These are phyloP conservation scores for Tuta absoluta DNA, from an alignment of 2,888 invertebrate genomes.

Conservation along the genomic window DNA sequence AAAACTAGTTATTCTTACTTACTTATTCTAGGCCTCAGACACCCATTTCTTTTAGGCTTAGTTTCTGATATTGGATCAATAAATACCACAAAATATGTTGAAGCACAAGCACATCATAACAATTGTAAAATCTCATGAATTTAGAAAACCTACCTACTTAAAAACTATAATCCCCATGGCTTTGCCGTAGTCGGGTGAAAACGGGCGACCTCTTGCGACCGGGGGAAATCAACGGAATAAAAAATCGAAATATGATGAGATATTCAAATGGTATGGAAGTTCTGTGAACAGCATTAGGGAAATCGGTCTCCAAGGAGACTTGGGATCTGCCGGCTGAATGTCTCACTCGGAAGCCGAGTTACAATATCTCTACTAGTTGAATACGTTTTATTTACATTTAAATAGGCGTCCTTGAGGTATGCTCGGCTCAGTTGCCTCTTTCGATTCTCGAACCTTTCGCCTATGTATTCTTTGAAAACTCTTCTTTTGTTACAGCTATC, in stretches of 20 bases:
- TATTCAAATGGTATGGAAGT: slow-evolving; percentile 67
- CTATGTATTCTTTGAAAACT: not conserved
- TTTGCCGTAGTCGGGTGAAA: not conserved
- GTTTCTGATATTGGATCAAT: no score
- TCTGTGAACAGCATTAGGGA: slow-evolving; percentile 62
- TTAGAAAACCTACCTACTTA: no score
- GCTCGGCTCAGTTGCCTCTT: not conserved
- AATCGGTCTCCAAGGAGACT: slow-evolving; percentile 52
- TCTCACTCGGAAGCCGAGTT: slow-evolving; percentile 27
- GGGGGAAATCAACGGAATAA: slow-evolving; percentile 45
- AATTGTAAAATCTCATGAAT: no score
- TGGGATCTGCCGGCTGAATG: slow-evolving; percentile 32
- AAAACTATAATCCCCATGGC: no score
- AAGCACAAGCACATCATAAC: no score
- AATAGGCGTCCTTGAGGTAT: slow-evolving; percentile 35
- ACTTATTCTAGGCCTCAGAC: no score
- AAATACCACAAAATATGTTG: no score
- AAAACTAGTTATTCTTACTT: no score
- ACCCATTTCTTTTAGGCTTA: no score
- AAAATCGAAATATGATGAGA: slow-evolving; percentile 61
- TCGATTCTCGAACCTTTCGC: not conserved
- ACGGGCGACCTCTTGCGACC: slow-evolving; percentile 28
- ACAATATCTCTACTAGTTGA: slow-evolving; percentile 34
- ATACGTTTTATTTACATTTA: slow-evolving; percentile 50
- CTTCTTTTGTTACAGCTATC: not conserved